A percentile compares a stretch with the other conserved stretches of the same genome.
These are phyloP conservation scores for Phainopepla nitens DNA, from an alignment of 2,113 vertebrate species.

Conservation along the genomic window DNA sequence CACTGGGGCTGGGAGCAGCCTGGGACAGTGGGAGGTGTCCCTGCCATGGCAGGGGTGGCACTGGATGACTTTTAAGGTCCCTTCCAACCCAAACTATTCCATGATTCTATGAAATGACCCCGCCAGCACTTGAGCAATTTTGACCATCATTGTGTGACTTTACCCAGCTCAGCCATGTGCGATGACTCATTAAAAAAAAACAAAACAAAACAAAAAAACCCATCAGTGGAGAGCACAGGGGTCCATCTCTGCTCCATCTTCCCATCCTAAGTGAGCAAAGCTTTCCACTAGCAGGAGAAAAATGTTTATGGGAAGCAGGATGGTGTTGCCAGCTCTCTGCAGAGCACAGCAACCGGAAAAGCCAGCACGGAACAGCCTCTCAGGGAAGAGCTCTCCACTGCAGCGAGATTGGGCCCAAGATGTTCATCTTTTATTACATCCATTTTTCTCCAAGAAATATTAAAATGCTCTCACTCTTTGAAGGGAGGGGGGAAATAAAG, in stretches of 20 bases:
- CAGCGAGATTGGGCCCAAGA: not conserved
- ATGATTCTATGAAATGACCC: not conserved
- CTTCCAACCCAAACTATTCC: not conserved
- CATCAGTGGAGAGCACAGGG: not conserved
- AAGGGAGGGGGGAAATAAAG: not conserved
- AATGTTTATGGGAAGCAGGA: not conserved
- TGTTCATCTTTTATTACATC: slow-evolving; percentile 47
- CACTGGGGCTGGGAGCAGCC: not conserved
- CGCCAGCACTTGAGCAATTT: not conserved
- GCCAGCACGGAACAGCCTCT: not conserved
- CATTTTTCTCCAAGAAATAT: slow-evolving; percentile 58
- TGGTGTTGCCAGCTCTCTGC: not conserved
- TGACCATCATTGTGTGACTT: not conserved
- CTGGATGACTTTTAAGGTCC: rapidly evolving
- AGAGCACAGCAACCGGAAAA: not conserved
- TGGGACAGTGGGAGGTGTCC: not conserved
- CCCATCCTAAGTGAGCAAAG: not conserved
- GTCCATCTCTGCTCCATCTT: not conserved
- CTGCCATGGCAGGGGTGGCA: not conserved
- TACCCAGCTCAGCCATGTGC: not conserved
- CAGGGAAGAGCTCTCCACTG: not conserved
- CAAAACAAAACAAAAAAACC: not conserved
- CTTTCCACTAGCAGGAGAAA: not conserved
- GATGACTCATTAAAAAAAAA: not conserved
- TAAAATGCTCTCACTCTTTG: slow-evolving; percentile 8